A percentile compares a stretch with the other conserved stretches of the same genome.
Evolutionary conservation across 2,797 vertebrate species (phyloP).

Genomic region (Mus spretus): DNA sequence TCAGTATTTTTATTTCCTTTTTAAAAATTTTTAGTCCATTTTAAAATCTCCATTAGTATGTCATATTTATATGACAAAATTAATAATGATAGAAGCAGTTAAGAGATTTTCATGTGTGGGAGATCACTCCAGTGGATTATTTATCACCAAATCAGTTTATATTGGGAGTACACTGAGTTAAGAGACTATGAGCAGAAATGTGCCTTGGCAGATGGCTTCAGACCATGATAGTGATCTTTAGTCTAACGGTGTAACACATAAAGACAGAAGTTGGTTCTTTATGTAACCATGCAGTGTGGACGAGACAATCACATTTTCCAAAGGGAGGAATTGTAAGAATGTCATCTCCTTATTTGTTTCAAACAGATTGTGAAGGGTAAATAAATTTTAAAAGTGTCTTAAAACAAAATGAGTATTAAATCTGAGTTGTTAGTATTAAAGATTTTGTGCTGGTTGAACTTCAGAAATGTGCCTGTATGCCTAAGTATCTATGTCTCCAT

Average conservation of each 20-base stretch:
- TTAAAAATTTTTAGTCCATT: background rate
- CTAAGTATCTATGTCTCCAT: background rate
- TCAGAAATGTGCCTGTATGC: conserved; percentile 19
- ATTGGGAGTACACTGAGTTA: background rate
- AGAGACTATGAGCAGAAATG: conserved; percentile 10
- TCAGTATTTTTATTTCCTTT: conserved; percentile 48
- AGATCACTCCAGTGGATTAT: background rate
- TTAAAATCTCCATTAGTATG: background rate
- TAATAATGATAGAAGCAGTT: background rate
- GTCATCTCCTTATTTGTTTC: background rate
- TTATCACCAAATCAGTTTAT: background rate
- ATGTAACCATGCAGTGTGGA: background rate
- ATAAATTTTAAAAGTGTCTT: conserved; percentile 2
- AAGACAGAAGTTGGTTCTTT: background rate
- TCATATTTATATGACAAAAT: background rate
- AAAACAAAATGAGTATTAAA: conserved; percentile 37
- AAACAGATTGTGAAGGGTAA: conserved; percentile 20
- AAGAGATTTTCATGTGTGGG: background rate
- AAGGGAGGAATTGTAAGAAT: background rate
- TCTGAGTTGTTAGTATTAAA: background rate
- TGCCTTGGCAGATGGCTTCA: background rate
- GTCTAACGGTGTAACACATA: background rate
- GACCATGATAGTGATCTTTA: background rate
- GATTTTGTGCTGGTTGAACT: background rate
- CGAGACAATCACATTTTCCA: conserved; percentile 22